phyloP scores from a whole-genome alignment of 2,888 invertebrate species.

The Dasysyrphus tricinctus region DNA sequence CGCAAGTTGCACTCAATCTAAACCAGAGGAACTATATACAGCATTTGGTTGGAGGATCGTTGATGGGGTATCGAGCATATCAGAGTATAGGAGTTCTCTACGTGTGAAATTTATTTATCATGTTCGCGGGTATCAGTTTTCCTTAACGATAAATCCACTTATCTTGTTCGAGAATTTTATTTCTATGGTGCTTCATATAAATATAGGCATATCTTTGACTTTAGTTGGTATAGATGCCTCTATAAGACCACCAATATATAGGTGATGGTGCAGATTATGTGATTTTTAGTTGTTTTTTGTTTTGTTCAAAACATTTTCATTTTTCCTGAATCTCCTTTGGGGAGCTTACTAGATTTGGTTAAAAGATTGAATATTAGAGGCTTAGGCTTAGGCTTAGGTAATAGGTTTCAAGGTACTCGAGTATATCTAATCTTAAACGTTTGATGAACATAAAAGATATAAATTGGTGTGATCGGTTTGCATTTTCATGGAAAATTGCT shows the following conservation, averaged over 20 bases:
- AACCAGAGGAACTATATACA: neutral
- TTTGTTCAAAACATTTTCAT: neutral
- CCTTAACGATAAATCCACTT: slow-evolving; percentile 77
- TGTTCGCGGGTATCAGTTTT: slow-evolving; percentile 77
- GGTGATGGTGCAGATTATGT: slow-evolving; percentile 26
- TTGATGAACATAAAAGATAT: slow-evolving; percentile 16
- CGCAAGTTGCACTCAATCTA: slow-evolving; percentile 5
- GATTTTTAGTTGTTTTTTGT: neutral
- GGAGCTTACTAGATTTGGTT: neutral
- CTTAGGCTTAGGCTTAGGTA: neutral
- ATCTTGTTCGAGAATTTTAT: slow-evolving; percentile 76
- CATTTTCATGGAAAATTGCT: neutral
- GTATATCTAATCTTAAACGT: neutral
- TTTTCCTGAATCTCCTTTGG: neutral
- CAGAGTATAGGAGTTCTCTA: slow-evolving; percentile 58
- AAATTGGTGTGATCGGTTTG: neutral
- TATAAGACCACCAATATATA: slow-evolving; percentile 2
- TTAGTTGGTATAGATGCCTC: neutral
- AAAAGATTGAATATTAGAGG: neutral
- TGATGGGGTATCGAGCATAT: neutral
- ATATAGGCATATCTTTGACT: slow-evolving; percentile 26
- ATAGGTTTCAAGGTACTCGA: too few species aligned
- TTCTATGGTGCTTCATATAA: slow-evolving; percentile 41
- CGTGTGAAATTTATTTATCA: slow-evolving; percentile 77
- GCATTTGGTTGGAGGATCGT: slow-evolving; percentile 31